phyloP scores from a whole-genome alignment of 2,113 vertebrate species.

The Genyomyrus donnyi region DNA sequence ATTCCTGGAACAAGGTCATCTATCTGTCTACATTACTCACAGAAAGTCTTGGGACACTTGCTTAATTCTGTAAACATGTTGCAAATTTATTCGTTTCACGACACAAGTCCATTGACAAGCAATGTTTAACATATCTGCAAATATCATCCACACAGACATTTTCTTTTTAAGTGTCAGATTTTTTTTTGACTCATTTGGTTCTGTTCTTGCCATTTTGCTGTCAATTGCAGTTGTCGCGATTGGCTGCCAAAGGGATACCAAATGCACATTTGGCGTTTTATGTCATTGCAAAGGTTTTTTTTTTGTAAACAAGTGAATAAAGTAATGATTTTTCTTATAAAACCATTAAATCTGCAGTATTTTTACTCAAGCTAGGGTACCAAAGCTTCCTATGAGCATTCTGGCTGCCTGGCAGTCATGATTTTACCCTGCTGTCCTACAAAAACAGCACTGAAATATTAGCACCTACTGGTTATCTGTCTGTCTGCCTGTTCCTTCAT shows the following conservation, averaged over 20 bases:
- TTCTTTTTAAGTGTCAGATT: background rate
- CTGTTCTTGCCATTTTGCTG: background rate
- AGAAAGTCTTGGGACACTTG: background rate
- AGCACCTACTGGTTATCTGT: background rate
- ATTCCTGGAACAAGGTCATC: background rate
- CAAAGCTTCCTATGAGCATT: background rate
- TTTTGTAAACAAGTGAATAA: background rate
- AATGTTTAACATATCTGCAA: background rate
- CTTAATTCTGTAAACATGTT: background rate
- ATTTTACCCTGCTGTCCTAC: background rate
- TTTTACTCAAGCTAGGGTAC: background rate
- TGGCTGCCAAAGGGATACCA: background rate
- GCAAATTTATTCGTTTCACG: background rate
- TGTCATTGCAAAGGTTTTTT: background rate
- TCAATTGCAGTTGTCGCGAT: background rate
- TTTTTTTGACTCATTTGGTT: background rate
- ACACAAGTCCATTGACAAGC: background rate
- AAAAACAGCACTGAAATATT: background rate
- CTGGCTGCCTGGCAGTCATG: background rate
- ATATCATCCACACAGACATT: background rate
- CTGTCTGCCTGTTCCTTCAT: background rate
- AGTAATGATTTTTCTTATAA: background rate
- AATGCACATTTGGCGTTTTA: background rate
- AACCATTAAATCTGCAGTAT: background rate
- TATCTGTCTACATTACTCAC: background rate